These are phyloP conservation scores for Oncorhynchus kisutch DNA, from an alignment of 2,113 vertebrate species.

Conservation along the genomic window DNA sequence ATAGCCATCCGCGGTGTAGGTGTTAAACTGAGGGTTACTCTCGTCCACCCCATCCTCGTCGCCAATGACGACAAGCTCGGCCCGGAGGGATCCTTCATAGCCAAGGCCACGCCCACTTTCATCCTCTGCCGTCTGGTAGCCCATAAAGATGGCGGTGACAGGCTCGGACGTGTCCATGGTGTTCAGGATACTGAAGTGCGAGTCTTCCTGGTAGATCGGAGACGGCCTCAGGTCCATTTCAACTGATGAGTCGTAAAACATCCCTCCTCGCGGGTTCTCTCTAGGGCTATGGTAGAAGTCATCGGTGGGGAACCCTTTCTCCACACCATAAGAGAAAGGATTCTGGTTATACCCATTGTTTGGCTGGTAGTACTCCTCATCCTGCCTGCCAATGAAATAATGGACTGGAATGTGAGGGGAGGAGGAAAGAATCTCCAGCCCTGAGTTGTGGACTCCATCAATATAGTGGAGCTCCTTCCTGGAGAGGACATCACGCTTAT, in stretches of 20 bases:
- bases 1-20: not conserved
- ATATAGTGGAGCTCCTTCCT: constrained; percentile 17
- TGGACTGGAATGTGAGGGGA: constrained; percentile 21
- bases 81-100: constrained; percentile 80
- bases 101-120: constrained; percentile 55
- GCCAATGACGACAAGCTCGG: constrained; percentile 84
- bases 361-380: constrained; percentile 23
- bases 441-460: constrained; percentile 11
- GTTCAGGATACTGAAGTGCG: constrained; percentile 67
- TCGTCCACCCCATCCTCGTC: constrained; percentile 55
- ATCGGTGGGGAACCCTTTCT: not conserved
- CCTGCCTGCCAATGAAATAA: constrained; percentile 43
- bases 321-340: not conserved
- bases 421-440: constrained; percentile 25
- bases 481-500: not conserved
- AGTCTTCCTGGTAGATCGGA: constrained; percentile 27
- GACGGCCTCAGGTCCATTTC: constrained; percentile 27
- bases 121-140: constrained; percentile 79
- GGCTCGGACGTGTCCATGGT: constrained; percentile 74
- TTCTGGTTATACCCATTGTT: not conserved
- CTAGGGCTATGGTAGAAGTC: not conserved
- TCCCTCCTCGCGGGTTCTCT: not conserved
- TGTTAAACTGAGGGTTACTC: constrained; percentile 62
- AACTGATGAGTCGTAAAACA: constrained; percentile 5
- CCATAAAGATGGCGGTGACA: constrained; percentile 92